Conservation (phyloP, 2,113 vertebrate species). For the Syngnathus floridae region DNA sequence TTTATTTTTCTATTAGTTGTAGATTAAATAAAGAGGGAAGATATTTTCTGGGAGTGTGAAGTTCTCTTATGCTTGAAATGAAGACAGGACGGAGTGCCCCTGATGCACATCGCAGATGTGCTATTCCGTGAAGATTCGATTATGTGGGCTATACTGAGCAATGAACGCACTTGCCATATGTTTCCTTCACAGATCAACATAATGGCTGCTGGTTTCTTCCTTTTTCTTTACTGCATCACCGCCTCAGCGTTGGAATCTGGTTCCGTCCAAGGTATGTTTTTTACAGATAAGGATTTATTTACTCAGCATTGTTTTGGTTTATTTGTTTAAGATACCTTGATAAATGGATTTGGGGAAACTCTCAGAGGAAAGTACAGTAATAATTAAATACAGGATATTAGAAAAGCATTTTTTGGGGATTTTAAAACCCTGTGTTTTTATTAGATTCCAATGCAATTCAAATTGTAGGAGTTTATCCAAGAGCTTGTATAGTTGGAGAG, state of each 20-base stretch:
- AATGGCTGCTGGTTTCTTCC: slow-evolving; percentile 42
- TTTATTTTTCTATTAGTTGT: too few relatives aligned
- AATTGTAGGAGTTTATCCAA: background rate
- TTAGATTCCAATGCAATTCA: background rate
- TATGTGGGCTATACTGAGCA: slow-evolving; percentile 14
- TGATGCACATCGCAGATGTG: slow-evolving; percentile 33
- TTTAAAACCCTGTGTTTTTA: background rate
- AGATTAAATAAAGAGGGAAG: too few relatives aligned
- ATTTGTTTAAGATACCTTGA: background rate
- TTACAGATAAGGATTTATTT: background rate
- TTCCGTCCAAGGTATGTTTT: slow-evolving; percentile 36
- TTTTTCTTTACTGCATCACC: slow-evolving; percentile 17
- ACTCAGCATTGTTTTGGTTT: background rate
- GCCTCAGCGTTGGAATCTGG: slow-evolving; percentile 12
- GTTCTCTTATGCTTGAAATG: background rate
- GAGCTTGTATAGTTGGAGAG: background rate
- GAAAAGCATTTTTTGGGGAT: background rate
- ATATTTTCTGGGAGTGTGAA: background rate
- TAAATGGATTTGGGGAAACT: background rate
- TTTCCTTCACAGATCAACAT: slow-evolving; percentile 34
- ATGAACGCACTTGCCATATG: slow-evolving; percentile 19
- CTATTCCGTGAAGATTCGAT: slow-evolving; percentile 19
- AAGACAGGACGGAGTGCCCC: background rate
- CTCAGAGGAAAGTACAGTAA: background rate
- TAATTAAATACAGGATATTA: background rate